phyloP scores from a whole-genome alignment of 2,113 vertebrate species.

The Suricata suricatta region DNA sequence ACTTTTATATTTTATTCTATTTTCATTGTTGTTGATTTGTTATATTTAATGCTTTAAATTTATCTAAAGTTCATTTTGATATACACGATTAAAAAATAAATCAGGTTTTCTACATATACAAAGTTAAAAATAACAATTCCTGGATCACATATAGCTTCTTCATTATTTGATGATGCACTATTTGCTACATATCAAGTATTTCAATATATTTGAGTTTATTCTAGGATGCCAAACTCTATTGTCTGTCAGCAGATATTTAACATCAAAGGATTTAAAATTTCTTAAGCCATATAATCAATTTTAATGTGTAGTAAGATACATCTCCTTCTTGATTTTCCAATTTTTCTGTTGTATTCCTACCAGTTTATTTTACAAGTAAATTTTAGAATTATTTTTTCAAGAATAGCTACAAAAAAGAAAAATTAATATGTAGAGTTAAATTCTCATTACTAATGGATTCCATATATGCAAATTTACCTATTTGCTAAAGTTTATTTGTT shows the following conservation, averaged over 20 bases:
- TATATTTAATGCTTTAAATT: neutral
- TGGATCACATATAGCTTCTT: neutral
- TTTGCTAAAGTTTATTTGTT: constrained; percentile 10
- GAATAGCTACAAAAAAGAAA: neutral
- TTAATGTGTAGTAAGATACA: neutral
- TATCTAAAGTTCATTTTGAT: neutral
- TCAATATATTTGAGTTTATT: constrained; percentile 33
- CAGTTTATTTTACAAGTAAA: neutral
- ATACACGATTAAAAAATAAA: constrained; percentile 9
- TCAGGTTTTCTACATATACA: neutral
- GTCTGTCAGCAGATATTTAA: constrained; percentile 24
- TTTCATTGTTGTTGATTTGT: neutral
- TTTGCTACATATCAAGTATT: constrained; percentile 20
- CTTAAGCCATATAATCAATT: constrained; percentile 9
- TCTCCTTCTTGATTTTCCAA: neutral
- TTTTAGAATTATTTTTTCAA: constrained; percentile 29
- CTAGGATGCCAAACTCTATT: constrained; percentile 22
- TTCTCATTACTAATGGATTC: neutral
- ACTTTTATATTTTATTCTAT: neutral
- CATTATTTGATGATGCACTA: neutral
- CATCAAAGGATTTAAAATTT: constrained; percentile 24
- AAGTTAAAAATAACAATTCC: constrained; percentile 28
- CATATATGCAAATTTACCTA: constrained; percentile 6
- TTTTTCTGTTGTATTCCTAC: neutral
- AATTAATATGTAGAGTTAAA: neutral